Evolutionary conservation across 2,113 vertebrate species (phyloP), one percentile per base, ranked within the genome.

Genomic region (Puffinus mauretanicus): DNA sequence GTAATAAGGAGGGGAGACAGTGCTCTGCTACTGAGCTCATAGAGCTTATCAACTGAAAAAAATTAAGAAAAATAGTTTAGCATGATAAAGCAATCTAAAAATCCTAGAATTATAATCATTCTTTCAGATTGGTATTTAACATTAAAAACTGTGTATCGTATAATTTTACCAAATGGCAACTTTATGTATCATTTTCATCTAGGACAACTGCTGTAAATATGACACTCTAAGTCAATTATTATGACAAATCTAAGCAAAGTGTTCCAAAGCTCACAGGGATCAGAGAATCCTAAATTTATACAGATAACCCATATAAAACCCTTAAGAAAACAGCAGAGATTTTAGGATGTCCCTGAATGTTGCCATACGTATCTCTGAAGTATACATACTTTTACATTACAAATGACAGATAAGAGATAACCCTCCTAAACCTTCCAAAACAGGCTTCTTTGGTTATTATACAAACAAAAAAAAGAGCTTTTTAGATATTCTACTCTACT

Each of bases 11-110:
- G 97, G 99, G 99, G 98, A 99, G 99, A 99, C 99, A 99, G 99
- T 99, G 99, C 99, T 99, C 99, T 98, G 99, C 99, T 99, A 99
- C 99, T 76, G 99, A 99, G 99, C 99, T 99, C 99, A 99, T 99
- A 98, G 99, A 99, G 99, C 99, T 99, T 98, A 99, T 99, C 99
- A 99, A 98, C 99, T 99, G 97, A 3, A 97, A 98, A 96, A 96
- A 46, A 92, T 69, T n/a, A 84, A 80, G 38, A 69, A 42, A 76
- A 91, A 64, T 2, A 82, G 11, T 58, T 91, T 3, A 79, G 65
- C 21, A 13, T 29, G 34, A 87, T 27, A 76, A 44, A 89, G 15
- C 52, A 81, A 51, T 20, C 32, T 58, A 51, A 89, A 88, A 78
- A 58, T 42, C 29, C 32, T 38, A 46, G 7, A 47, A 27, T 46